Conservation (phyloP, 2,113 vertebrate genomes). For the Otocyon megalotis region DNA sequence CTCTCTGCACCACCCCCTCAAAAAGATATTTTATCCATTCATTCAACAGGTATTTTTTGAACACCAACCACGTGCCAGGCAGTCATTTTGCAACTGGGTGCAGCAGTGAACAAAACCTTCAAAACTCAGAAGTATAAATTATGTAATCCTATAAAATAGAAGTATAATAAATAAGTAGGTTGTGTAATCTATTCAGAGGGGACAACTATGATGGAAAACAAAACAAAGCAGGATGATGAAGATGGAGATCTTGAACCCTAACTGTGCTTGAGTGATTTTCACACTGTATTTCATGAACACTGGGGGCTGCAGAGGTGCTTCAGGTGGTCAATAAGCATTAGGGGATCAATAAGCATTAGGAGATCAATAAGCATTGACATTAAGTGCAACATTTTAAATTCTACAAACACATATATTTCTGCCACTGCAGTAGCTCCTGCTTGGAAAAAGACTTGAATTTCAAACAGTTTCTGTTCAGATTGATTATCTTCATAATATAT, state of each 20-base stretch:
- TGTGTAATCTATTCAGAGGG: neutral
- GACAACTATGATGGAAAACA: neutral
- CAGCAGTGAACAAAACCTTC: neutral
- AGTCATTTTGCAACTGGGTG: neutral
- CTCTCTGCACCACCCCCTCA: neutral
- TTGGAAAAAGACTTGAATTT: conserved; percentile 19
- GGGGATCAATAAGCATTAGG: too few species aligned
- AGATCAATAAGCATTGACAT: neutral
- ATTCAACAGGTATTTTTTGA: conserved; percentile 5
- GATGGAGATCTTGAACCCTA: neutral
- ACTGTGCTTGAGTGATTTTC: neutral
- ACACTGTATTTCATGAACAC: neutral
- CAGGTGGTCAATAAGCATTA: neutral
- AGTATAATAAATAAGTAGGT: neutral
- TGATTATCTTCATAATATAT: neutral
- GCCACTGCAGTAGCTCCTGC: accelerated
- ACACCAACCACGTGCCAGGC: neutral
- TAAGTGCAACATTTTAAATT: neutral
- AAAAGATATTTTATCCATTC: neutral
- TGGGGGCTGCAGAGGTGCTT: neutral
- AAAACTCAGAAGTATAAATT: neutral
- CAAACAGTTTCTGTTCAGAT: neutral
- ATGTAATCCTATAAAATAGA: neutral
- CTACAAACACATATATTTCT: neutral
- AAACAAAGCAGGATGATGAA: neutral